Evolutionary conservation across 2,888 invertebrate genomes (phyloP).

Genomic region (Parapristionchus giblindavisi): DNA sequence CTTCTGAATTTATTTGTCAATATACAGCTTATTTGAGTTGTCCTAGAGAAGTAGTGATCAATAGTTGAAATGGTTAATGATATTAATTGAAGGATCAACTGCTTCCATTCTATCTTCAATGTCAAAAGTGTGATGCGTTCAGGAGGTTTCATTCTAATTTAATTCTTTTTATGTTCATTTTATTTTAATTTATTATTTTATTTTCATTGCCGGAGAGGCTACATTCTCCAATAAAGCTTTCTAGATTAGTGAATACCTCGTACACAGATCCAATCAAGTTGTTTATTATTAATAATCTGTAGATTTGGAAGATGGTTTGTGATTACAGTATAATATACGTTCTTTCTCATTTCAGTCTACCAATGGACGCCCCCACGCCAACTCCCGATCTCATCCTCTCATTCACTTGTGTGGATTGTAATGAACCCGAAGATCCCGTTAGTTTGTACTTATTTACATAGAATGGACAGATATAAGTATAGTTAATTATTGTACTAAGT

Average conservation of each 20-base stretch:
- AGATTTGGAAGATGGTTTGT: neutral
- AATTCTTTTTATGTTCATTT: no score
- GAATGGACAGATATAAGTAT: neutral
- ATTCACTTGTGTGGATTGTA: conserved; percentile 43
- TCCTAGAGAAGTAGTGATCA: no score
- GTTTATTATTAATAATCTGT: no score
- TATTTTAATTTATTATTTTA: no score
- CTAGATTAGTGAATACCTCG: no score
- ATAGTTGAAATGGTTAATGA: no score
- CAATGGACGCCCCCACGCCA: conserved; percentile 33
- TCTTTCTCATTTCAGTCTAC: conserved; percentile 4
- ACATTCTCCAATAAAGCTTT: neutral
- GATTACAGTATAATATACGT: neutral
- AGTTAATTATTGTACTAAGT: neutral
- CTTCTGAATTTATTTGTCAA: no score
- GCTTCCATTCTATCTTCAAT: conserved; percentile 59
- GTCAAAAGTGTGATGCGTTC: conserved; percentile 50
- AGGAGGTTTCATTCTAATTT: conserved; percentile 41
- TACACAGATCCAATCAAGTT: no score
- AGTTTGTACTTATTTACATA: neutral
- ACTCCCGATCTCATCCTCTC: conserved; percentile 40
- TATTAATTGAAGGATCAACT: conserved; percentile 48
- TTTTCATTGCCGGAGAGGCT: no score
- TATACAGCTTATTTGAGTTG: no score
- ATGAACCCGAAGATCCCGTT: conserved; percentile 42